These are phyloP conservation scores for Pangasius mekongensis DNA, from an alignment of 2,797 vertebrate species.

Conservation along the genomic window DNA sequence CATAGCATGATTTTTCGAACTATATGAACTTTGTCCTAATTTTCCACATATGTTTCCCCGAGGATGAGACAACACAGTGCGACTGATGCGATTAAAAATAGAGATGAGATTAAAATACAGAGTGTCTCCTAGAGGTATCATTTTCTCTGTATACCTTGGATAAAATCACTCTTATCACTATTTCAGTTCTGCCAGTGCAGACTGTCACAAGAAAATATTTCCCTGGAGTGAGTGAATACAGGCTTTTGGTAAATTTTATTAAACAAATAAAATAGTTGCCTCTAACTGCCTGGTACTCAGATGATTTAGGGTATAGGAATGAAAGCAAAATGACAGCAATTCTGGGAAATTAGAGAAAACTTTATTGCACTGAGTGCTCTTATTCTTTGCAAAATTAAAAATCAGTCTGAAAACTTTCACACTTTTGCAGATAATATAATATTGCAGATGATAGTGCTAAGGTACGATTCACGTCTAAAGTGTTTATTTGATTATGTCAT, in stretches of 20 bases:
- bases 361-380: constrained; percentile 19
- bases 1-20: constrained; percentile 41
- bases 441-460: constrained; percentile 55
- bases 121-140: constrained; percentile 70
- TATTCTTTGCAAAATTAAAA: constrained; percentile 42
- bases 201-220: constrained; percentile 79
- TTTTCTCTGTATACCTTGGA: constrained; percentile 69
- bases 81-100: constrained; percentile 71
- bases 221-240: constrained; percentile 69
- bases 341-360: constrained; percentile 25
- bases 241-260: constrained; percentile 75
- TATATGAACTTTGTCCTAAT: constrained; percentile 55
- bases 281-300: constrained; percentile 65
- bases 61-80: constrained; percentile 56
- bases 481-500: constrained; percentile 69
- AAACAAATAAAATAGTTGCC: constrained; percentile 71
- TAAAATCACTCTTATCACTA: constrained; percentile 75
- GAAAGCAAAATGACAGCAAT: constrained; percentile 32
- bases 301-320: constrained; percentile 39
- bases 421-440: constrained; percentile 38
- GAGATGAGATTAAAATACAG: constrained; percentile 49
- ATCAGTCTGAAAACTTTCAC: constrained; percentile 56
- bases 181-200: constrained; percentile 66
- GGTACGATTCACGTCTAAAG: constrained; percentile 60
- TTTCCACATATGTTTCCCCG: constrained; percentile 68